Percentiles rank a stretch among this genome's conserved stretches.
Evolutionary conservation across 2,113 vertebrate genomes (phyloP).

Genomic region (Vulpes ferrilata): DNA sequence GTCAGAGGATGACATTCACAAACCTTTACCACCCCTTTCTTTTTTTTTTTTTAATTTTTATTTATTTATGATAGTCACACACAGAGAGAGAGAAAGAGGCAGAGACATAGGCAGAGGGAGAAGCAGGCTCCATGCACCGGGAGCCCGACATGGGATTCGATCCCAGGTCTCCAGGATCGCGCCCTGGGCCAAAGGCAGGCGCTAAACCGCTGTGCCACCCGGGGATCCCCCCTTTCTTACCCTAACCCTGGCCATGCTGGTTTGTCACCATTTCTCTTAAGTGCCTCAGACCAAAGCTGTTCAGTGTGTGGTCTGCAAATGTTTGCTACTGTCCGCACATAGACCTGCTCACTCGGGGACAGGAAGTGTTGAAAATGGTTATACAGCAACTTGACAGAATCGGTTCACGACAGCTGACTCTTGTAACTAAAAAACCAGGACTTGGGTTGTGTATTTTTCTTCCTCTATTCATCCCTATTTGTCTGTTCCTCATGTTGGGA

Average conservation of each 20-base stretch:
- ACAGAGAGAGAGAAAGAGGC: too few species aligned
- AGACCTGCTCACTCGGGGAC: background rate
- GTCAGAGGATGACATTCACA: background rate
- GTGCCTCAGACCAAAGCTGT: background rate
- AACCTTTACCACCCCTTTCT: background rate
- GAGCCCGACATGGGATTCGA: too few species aligned
- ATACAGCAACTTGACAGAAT: background rate
- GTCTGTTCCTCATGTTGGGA: background rate
- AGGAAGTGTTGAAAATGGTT: background rate
- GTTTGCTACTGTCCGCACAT: background rate
- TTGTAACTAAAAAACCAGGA: background rate
- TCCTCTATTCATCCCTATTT: background rate
- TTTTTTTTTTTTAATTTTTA: too few species aligned
- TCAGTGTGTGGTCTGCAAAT: background rate
- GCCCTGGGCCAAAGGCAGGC: too few species aligned
- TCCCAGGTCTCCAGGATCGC: too few species aligned
- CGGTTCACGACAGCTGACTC: background rate
- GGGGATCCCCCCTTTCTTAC: background rate
- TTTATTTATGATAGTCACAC: too few species aligned
- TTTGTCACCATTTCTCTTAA: background rate
- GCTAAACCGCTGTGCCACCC: too few species aligned
- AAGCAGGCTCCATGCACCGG: too few species aligned
- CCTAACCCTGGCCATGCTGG: background rate
- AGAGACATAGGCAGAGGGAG: too few species aligned
- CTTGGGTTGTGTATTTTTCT: background rate